Evolutionary conservation across 2,113 vertebrate genomes (phyloP).

Genomic region (Amblyopsis rosae): DNA sequence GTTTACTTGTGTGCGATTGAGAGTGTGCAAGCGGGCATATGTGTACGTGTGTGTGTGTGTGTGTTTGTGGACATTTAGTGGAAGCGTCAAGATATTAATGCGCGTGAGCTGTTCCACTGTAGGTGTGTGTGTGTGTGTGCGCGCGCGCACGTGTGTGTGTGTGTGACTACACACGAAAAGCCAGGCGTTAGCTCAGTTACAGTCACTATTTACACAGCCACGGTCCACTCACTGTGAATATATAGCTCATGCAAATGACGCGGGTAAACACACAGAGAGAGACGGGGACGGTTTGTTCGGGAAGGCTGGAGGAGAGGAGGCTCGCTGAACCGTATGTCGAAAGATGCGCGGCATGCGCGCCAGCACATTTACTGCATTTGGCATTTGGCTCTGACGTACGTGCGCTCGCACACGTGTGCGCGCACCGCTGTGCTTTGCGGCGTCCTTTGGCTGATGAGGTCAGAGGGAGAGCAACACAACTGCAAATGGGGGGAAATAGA

Average conservation of each 20-base stretch:
- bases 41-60: slow-evolving; percentile 18
- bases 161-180: neutral
- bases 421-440: too few species aligned
- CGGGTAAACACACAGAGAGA: neutral
- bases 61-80: neutral
- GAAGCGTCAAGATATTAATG: slow-evolving; percentile 8
- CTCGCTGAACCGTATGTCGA: too few species aligned
- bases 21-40: neutral
- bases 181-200: neutral
- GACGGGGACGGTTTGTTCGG: neutral
- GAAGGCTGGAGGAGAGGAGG: neutral
- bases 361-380: too few species aligned
- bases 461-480: too few species aligned
- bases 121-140: neutral
- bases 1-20: slow-evolving; percentile 23
- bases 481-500: too few species aligned
- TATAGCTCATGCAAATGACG: neutral
- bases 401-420: too few species aligned
- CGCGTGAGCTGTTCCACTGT: slow-evolving; percentile 12
- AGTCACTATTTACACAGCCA: slow-evolving; percentile 19
- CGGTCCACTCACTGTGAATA: slow-evolving; percentile 9
- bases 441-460: too few species aligned
- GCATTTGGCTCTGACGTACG: too few species aligned
- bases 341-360: too few species aligned
- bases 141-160: neutral